Conservation (phyloP, 1,140 invertebrate species). For the Caligus rogercresseyi region DNA sequence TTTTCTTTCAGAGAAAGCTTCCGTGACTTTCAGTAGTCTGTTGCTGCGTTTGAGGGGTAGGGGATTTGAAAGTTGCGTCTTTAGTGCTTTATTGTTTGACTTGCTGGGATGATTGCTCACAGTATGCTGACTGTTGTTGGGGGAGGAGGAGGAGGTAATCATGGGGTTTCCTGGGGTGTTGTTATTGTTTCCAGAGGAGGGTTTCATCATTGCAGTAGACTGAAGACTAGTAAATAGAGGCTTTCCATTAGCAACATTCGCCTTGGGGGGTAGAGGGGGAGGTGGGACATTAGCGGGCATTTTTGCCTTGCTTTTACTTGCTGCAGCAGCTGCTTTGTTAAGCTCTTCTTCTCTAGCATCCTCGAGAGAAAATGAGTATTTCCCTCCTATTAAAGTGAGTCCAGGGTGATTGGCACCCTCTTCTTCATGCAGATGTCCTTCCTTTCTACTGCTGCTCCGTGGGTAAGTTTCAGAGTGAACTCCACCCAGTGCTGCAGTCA, state of each 20-base stretch:
- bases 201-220: background rate
- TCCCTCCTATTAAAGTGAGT: conserved; percentile 11
- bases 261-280: background rate
- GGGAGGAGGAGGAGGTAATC: background rate
- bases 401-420: background rate
- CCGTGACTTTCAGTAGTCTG: conserved; percentile 1
- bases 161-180: background rate
- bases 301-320: background rate
- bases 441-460: background rate
- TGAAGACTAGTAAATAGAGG: background rate
- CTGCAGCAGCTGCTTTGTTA: background rate
- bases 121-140: background rate
- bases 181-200: background rate
- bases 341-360: background rate
- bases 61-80: background rate
- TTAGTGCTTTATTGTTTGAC: background rate
- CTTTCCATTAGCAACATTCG: background rate
- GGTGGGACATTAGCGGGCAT: background rate
- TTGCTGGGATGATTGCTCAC: background rate
- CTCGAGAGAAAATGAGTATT: conserved; percentile 16
- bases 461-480: background rate
- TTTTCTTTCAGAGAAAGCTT: conserved; percentile 20
- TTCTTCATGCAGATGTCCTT: background rate
- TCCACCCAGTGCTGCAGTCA: background rate
- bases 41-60: background rate